Evolutionary conservation across 2,113 vertebrate species (phyloP).

Genomic region (Tyto alba): DNA sequence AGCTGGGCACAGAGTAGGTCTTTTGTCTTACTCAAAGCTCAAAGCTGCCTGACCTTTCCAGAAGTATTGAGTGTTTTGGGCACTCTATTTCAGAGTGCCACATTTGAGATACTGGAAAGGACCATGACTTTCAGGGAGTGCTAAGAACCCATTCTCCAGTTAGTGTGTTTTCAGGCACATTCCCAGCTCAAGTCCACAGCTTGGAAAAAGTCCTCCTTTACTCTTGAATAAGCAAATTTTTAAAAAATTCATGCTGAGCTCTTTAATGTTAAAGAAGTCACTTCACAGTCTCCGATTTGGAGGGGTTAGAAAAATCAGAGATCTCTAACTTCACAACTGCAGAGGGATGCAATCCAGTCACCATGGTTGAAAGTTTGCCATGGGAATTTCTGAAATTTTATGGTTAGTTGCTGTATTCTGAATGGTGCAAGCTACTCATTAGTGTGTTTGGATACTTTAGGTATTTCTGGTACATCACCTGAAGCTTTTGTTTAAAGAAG

Average conservation of each 20-base stretch:
- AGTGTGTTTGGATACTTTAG: not conserved
- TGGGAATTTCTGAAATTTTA: not conserved
- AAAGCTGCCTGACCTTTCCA: not conserved
- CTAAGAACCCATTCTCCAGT: not conserved
- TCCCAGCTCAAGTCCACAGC: not conserved
- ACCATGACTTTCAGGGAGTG: not conserved
- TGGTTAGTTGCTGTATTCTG: not conserved
- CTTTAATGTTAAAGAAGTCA: not conserved
- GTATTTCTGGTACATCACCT: not conserved
- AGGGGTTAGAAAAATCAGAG: not conserved
- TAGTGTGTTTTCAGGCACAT: not conserved
- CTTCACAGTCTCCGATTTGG: not conserved
- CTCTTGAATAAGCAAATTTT: not conserved
- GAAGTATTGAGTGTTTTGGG: not conserved
- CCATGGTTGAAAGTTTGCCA: not conserved
- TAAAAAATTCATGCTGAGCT: not conserved
- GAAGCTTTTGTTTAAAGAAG: not conserved
- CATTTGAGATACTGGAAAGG: not conserved
- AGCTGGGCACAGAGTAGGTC: not conserved
- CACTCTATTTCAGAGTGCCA: not conserved
- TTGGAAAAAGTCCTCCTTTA: not conserved
- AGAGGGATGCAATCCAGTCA: not conserved
- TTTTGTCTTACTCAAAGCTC: not conserved
- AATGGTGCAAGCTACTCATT: not conserved
- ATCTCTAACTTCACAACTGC: not conserved